Conservation (phyloP, 2,113 vertebrate species). For the Eublepharis macularius region DNA sequence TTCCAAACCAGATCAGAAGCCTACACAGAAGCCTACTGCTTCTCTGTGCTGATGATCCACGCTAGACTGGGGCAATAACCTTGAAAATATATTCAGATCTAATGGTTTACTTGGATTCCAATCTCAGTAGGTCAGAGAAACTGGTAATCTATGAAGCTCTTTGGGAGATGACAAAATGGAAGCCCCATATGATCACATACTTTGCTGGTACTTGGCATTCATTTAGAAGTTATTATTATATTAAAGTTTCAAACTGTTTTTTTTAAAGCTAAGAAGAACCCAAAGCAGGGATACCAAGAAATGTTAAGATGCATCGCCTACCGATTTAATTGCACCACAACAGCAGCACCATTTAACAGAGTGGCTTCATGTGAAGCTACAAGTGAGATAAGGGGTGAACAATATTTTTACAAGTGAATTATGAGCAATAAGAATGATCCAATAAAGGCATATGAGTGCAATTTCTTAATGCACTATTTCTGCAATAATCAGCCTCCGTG, state of each 20-base stretch:
- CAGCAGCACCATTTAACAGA: not conserved
- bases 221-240: not conserved
- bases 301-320: not conserved
- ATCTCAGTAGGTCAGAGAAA: not conserved
- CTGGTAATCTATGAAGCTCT: not conserved
- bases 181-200: not conserved
- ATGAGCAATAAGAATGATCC: conserved; percentile 51
- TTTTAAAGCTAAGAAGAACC: not conserved
- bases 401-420: conserved; percentile 49
- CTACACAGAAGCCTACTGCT: not conserved
- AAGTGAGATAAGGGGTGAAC: conserved; percentile 32
- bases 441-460: conserved; percentile 51
- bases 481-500: conserved; percentile 58
- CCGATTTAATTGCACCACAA: conserved; percentile 7
- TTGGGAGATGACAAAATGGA: not conserved
- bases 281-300: not conserved
- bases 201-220: not conserved
- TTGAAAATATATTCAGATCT: not conserved
- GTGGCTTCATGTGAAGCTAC: not conserved
- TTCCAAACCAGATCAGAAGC: not conserved
- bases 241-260: conserved; percentile 9
- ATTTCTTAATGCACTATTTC: conserved; percentile 56
- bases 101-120: not conserved
- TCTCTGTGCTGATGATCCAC: not conserved
- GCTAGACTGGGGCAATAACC: not conserved